A percentile compares a stretch with the other conserved stretches of the same genome.
Evolutionary conservation across 2,797 vertebrate genomes (phyloP).

Genomic region (Clarias pachynema): DNA sequence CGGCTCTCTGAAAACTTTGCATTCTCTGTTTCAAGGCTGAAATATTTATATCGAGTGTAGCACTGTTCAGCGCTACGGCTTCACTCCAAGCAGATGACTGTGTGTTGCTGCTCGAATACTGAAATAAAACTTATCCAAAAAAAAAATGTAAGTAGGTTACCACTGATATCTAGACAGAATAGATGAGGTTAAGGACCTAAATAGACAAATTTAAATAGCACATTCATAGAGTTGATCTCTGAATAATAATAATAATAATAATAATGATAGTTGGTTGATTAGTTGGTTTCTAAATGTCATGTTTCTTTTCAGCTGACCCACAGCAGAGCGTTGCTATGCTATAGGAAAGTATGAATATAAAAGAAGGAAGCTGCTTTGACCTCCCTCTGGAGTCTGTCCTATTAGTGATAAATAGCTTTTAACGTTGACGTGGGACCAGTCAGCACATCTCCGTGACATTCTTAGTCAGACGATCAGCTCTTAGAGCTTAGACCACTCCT

Average conservation of each 20-base stretch:
- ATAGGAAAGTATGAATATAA: constrained; percentile 34
- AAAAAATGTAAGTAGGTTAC: background rate
- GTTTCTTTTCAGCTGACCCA: constrained; percentile 37
- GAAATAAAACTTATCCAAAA: constrained; percentile 18
- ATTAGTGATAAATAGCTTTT: constrained; percentile 73
- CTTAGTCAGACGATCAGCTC: constrained; percentile 53
- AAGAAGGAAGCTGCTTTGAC: constrained; percentile 39
- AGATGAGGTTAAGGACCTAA: background rate
- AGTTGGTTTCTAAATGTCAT: constrained; percentile 35
- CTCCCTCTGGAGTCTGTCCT: constrained; percentile 33
- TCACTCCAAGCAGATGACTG: constrained; percentile 40
- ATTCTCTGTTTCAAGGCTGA: constrained; percentile 14
- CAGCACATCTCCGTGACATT: constrained; percentile 70
- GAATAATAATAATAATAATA: background rate
- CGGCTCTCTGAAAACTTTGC: constrained; percentile 40
- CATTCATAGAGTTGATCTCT: background rate
- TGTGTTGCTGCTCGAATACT: constrained; percentile 26
- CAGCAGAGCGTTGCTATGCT: constrained; percentile 39
- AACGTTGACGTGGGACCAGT: constrained; percentile 66
- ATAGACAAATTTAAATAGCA: background rate
- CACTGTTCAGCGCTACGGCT: constrained; percentile 12
- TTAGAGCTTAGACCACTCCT: background rate
- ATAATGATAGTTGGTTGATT: no score
- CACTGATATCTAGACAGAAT: constrained; percentile 22
- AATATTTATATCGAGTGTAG: constrained; percentile 47